Evolutionary conservation across 2,113 vertebrate species (phyloP), one percentile per base, ranked within the genome.

Genomic region (Pseudorhombus dupliciocellatus): DNA sequence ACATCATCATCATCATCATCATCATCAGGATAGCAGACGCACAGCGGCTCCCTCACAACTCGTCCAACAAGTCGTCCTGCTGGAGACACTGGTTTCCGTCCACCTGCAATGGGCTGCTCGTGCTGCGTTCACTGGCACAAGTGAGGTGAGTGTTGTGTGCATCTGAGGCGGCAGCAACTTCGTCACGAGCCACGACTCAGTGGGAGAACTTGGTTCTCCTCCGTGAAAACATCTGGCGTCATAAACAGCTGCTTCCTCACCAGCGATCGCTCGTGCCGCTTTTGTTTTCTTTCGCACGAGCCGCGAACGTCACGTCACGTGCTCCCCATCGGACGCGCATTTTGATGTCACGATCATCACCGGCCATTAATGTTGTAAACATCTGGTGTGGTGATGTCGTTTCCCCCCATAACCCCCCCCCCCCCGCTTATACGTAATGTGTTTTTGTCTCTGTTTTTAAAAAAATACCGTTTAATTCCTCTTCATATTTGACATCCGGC

Each of bases 121-220:
- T 42, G 52, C 46, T 26, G 57, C 52, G 24, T 57, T 66, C 64
- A 62, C 63, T 78, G 73, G 72, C 81, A 48, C 20, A 7, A 40
- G 71, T 42, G 67, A 55, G 89, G 89, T 91, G 75, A 88, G 89
- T 88, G 34, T 18, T 18, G 1, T 46, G 6, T 18, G 2, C 42
- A 46, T 18, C 42, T 46, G 34, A 37, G 34, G 34, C 10, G 34
- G 34, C 34, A 37, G 34, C 34, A 37, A 37, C 34, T 37, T 37
- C 34, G 12, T 37, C 34, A 3, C 9, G 34, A 37, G 34, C 34
- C 11, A 10, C 34, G 34, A 37, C 34, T 37, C 10, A 11, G 34
- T 37, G 10, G 16, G 5, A 46, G 5, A 46, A 46, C 16, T 18
- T 46, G 15, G 1, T 3, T 18, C 42, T 18, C 42, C 18, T 6